Evolutionary conservation across 1,140 invertebrate species (phyloP), one percentile per base, ranked within the genome.

Genomic region (Neelides sp.): DNA sequence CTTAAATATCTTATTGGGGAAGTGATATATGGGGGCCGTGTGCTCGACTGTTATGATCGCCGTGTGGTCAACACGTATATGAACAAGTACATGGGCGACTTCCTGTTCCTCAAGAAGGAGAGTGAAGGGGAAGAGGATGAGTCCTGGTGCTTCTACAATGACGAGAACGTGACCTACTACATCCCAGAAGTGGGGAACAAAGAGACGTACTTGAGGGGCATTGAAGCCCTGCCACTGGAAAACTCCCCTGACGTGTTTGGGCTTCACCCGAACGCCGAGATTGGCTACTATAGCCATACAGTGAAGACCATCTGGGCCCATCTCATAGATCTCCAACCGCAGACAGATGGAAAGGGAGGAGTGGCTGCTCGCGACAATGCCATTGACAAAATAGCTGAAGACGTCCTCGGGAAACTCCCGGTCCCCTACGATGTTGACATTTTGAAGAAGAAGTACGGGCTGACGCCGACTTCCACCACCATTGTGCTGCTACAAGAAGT

Each of bases 51-150:
- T 63, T 92, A 82, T 70, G 89, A 92, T 66, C 74, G 86, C 22
- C 74, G 87, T 51, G 79, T 91, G 4, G 79, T 89, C 1, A 74
- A 78, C 50, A 85, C 80, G 0, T 92, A 92, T 64, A 88, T 92
- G 82, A 77, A 90, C 64, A 86, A 93, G 66, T 94, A 92, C 64
- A 83, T 93, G 74, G 88, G 88, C 0, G 87, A 93, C 62, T 93
- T 92, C 65, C 70, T 93, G 19, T 90, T 93, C 63, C 84, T 91
- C 64, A 8, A 8, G 7, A n/a, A 8, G 7, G 28, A 32, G n/a
- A 32, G 7, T 32, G 28, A n/a, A 5, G 28, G n/a, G n/a, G 28
- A 32, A 32, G 28, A 32, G 7, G 28, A 5, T 32, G 28, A 32
- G n/a, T 80, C 82, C 0, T 93, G 89, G 68, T 82, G 87, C 65